A percentile compares a stretch with the other conserved stretches of the same genome.
phyloP scores from a whole-genome alignment of 2,113 vertebrate genomes.

The Gadus macrocephalus region DNA sequence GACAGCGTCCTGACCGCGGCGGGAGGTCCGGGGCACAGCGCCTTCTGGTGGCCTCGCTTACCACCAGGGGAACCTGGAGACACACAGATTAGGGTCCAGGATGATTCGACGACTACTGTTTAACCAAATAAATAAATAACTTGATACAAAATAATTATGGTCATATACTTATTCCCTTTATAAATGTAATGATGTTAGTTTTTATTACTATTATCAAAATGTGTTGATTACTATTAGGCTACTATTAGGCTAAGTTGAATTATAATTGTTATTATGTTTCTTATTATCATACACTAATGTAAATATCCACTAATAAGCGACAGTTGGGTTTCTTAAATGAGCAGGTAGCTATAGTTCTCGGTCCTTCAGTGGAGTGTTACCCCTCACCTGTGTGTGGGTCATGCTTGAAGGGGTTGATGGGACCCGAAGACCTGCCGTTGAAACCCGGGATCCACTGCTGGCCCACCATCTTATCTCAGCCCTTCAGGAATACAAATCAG shows the following conservation, averaged over 20 bases:
- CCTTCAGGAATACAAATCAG: too few relatives aligned
- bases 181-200: background rate
- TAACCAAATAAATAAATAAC: background rate
- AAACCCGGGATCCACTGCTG: constrained; percentile 16
- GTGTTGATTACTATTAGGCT: too few relatives aligned
- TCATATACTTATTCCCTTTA: background rate
- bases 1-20: constrained; percentile 15
- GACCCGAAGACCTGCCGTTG: background rate
- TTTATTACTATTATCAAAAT: background rate
- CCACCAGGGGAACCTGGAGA: constrained; percentile 12
- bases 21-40: background rate
- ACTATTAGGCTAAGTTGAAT: too few relatives aligned
- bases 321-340: too few relatives aligned
- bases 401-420: constrained; percentile 15
- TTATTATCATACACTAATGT: too few relatives aligned
- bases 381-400: constrained; percentile 25
- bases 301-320: too few relatives aligned
- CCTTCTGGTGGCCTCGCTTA: background rate
- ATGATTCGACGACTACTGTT: too few relatives aligned
- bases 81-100: background rate
- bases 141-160: background rate
- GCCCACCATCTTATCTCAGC: constrained; percentile 20
- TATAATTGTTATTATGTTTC: too few relatives aligned
- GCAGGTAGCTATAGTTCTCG: too few relatives aligned
- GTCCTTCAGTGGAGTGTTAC: too few relatives aligned